These are phyloP conservation scores for Clarias batrachus DNA, from an alignment of 2,113 vertebrate species.

Conservation along the genomic window DNA sequence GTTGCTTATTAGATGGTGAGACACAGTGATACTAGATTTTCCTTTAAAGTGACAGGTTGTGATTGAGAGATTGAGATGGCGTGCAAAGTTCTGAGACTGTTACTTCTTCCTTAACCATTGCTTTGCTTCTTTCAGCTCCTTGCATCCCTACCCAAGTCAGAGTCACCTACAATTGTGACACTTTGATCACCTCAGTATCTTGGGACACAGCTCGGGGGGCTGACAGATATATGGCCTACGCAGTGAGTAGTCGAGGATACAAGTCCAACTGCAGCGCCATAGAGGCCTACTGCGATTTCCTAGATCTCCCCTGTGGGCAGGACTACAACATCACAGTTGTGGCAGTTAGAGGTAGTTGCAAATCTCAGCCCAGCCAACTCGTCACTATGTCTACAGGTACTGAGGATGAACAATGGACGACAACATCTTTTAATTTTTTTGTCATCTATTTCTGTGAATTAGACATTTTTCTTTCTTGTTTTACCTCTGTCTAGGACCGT, in stretches of 20 bases:
- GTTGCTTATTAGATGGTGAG: background rate
- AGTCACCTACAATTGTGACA: conserved; percentile 59
- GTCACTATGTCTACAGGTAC: conserved; percentile 65
- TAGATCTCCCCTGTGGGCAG: conserved; percentile 67
- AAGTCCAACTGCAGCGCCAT: conserved; percentile 42
- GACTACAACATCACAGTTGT: conserved; percentile 67
- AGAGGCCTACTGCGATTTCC: conserved; percentile 62
- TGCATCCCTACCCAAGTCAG: conserved; percentile 65
- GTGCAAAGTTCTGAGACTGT: background rate
- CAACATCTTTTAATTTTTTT: background rate
- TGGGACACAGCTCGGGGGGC: conserved; percentile 68
- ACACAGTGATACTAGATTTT: background rate
- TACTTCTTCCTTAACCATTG: conserved; percentile 13
- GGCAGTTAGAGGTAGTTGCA: conserved; percentile 59
- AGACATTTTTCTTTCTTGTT: background rate
- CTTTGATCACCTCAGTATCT: conserved; percentile 57
- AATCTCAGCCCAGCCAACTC: conserved; percentile 59
- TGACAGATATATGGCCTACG: conserved; percentile 62
- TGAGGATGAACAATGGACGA: background rate
- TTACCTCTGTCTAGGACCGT: conserved; percentile 64
- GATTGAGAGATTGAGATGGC: background rate
- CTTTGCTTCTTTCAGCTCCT: conserved; percentile 62
- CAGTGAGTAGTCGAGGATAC: conserved; percentile 57
- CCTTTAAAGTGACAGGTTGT: no score
- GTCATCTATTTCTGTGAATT: background rate